Evolutionary conservation across 2,113 vertebrate species (phyloP).

Genomic region (Oenanthe melanoleuca): DNA sequence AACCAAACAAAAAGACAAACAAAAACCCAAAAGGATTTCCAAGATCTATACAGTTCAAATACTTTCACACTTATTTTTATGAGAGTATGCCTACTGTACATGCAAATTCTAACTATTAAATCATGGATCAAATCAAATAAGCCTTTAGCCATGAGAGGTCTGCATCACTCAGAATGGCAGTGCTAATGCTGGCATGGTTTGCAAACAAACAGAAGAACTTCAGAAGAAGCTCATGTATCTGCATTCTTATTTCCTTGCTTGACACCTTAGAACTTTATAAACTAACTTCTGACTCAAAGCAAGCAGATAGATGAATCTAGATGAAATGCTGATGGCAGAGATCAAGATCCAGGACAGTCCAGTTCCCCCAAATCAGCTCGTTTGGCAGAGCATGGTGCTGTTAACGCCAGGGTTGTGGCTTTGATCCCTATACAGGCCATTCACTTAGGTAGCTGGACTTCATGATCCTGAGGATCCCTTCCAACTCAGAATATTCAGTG

Average conservation of each 20-base stretch:
- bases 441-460: neutral
- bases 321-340: neutral
- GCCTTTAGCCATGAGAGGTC: neutral
- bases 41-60: neutral
- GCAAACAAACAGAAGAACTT: neutral
- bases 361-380: rapidly evolving
- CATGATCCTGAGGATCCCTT: neutral
- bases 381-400: no score
- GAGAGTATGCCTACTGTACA: neutral
- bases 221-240: neutral
- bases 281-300: neutral
- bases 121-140: neutral
- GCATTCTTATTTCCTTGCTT: neutral
- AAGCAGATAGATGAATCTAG: neutral
- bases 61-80: neutral
- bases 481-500: neutral
- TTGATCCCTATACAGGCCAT: neutral
- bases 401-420: neutral
- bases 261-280: neutral
- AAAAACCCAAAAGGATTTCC: neutral
- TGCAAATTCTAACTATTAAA: neutral
- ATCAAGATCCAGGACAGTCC: neutral
- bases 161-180: neutral
- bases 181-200: neutral
- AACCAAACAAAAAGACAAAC: neutral